Evolutionary conservation across 2,888 invertebrate species (phyloP).

Genomic region (Pristionchus mayeri): DNA sequence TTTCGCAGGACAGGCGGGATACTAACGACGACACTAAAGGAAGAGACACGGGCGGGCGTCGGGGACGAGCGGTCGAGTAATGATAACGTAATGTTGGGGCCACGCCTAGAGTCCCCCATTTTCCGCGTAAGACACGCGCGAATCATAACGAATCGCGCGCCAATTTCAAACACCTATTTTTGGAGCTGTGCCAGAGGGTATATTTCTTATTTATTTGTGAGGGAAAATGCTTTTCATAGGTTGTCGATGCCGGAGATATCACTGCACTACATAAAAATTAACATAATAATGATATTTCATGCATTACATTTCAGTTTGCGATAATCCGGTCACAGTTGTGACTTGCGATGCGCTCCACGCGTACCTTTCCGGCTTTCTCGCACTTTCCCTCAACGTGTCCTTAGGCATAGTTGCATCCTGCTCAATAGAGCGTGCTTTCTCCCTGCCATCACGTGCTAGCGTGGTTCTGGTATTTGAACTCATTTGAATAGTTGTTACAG

Average conservation of each 20-base stretch:
- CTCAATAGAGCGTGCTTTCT: not conserved
- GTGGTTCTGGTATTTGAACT: not conserved
- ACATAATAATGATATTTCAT: too few species aligned
- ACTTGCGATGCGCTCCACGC: too few species aligned
- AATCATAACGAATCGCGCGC: conserved; percentile 12
- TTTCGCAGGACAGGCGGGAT: conserved; percentile 54
- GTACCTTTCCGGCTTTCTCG: too few species aligned
- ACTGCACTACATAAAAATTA: too few species aligned
- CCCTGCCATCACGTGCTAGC: not conserved
- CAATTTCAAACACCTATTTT: conserved; percentile 15
- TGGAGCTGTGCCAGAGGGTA: not conserved
- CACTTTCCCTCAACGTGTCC: conserved; percentile 41
- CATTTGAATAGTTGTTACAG: not conserved
- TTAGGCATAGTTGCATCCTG: not conserved
- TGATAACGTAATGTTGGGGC: conserved; percentile 41
- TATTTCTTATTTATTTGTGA: not conserved
- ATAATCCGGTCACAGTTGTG: too few species aligned
- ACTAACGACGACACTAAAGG: conserved; percentile 51
- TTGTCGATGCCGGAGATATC: too few species aligned
- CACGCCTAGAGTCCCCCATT: conserved; percentile 12
- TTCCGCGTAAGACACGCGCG: not conserved
- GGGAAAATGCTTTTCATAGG: too few species aligned
- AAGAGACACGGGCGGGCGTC: conserved; percentile 53
- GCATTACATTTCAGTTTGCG: too few species aligned
- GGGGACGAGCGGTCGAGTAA: conserved; percentile 53